Conservation (phyloP, 2,113 vertebrate species). For the Bambusicola thoracicus region DNA sequence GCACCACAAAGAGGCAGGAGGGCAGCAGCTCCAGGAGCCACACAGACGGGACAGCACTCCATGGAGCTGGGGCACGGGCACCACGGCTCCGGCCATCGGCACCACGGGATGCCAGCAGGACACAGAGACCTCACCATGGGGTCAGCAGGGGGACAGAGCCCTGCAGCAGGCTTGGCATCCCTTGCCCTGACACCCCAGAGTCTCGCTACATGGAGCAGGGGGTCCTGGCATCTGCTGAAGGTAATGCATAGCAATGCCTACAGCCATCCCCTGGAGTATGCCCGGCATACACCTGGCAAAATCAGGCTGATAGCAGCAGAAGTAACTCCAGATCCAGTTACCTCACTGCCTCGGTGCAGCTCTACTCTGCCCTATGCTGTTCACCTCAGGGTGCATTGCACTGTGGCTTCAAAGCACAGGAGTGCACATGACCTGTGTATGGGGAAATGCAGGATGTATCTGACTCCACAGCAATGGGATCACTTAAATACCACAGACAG, state of each 20-base stretch:
- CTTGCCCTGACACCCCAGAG: too few relatives aligned
- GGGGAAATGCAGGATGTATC: neutral
- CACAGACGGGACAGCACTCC: neutral
- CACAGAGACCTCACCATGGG: accelerated
- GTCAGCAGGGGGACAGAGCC: neutral
- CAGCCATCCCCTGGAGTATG: neutral
- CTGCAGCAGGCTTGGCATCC: neutral
- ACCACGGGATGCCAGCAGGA: accelerated
- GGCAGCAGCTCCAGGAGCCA: neutral
- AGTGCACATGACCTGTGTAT: too few relatives aligned
- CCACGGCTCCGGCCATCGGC: neutral
- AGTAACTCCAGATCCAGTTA: neutral
- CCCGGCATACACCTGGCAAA: neutral
- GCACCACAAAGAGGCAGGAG: slow-evolving; percentile 41
- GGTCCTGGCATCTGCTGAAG: neutral
- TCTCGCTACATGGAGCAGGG: too few relatives aligned
- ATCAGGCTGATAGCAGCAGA: neutral
- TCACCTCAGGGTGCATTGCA: neutral
- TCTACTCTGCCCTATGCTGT: neutral
- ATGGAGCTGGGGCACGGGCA: slow-evolving; percentile 33
- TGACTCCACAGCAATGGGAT: neutral
- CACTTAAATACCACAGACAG: neutral
- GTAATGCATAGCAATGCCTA: neutral
- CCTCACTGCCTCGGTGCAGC: neutral
- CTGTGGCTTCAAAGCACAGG: neutral